Conservation (phyloP, 1,140 invertebrate genomes). For the Lasioglossum baleicum region DNA sequence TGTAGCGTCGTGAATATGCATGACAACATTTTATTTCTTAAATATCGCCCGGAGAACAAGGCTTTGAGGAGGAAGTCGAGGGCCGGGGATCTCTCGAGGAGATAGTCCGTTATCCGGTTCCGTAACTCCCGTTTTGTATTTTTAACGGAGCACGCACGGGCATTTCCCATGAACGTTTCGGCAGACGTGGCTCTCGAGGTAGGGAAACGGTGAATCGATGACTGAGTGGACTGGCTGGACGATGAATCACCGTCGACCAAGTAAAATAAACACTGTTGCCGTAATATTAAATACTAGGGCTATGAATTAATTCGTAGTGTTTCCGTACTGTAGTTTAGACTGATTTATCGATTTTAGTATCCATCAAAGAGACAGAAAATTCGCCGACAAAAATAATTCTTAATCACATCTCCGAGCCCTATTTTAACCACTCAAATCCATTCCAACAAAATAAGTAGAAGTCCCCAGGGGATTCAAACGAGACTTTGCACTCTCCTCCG, state of each 20-base stretch:
- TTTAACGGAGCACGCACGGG: neutral
- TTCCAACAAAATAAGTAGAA: too few species aligned
- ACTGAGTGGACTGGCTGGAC: neutral
- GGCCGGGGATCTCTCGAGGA: constrained; percentile 12
- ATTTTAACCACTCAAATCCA: too few species aligned
- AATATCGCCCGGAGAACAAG: constrained; percentile 28
- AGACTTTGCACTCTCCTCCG: neutral
- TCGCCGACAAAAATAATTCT: too few species aligned
- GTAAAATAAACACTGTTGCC: too few species aligned
- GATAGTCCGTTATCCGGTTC: constrained; percentile 47
- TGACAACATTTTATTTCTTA: constrained; percentile 41
- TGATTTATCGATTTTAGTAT: too few species aligned
- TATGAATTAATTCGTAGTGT: too few species aligned
- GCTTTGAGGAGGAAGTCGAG: neutral
- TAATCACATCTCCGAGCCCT: too few species aligned
- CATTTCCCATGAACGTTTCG: neutral
- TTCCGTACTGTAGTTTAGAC: too few species aligned
- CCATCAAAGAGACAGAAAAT: too few species aligned
- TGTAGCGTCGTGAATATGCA: constrained; percentile 63
- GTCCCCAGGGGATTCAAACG: neutral
- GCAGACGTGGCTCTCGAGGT: neutral
- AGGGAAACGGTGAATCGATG: neutral
- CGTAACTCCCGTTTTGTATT: constrained; percentile 21
- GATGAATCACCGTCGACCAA: neutral
- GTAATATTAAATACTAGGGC: too few species aligned